These are phyloP conservation scores for zebrafish (Danio rerio) DNA, from an alignment of 2,113 vertebrate species.

Conservation along the genomic window DNA sequence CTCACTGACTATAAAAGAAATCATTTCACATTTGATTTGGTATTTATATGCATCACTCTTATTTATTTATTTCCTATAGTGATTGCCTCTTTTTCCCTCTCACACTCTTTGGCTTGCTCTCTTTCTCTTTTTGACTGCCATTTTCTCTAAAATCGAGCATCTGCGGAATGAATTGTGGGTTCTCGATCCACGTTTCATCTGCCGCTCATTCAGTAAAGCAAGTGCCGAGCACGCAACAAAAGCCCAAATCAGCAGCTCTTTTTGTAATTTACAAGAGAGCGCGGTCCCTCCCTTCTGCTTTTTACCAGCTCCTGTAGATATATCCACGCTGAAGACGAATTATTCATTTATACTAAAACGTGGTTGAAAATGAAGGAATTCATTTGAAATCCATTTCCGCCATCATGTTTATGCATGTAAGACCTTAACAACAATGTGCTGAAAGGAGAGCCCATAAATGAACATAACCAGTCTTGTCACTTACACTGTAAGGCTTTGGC, in stretches of 20 bases:
- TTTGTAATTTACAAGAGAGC: slow-evolving; percentile 28
- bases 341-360: slow-evolving; percentile 1
- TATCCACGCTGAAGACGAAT: slow-evolving; percentile 12
- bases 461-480: slow-evolving; percentile 1
- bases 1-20: slow-evolving; percentile 43
- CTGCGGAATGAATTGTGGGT: not conserved
- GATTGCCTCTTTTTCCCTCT: slow-evolving; percentile 41
- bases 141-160: slow-evolving; percentile 12
- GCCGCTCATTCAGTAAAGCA: slow-evolving; percentile 18
- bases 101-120: slow-evolving; percentile 55
- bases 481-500: slow-evolving; percentile 5
- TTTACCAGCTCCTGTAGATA: not conserved
- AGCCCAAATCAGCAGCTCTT: not conserved
- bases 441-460: not conserved
- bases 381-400: slow-evolving; percentile 24
- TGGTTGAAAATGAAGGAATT: slow-evolving; percentile 23
- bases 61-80: slow-evolving; percentile 52
- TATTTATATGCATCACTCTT: slow-evolving; percentile 43
- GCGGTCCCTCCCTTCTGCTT: not conserved
- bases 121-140: slow-evolving; percentile 49
- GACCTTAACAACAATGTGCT: not conserved
- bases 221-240: not conserved
- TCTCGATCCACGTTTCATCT: slow-evolving; percentile 6
- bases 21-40: slow-evolving; percentile 55
- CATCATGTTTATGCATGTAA: not conserved